Conservation (phyloP, 2,888 invertebrate genomes). For the Callimorpha dominula region DNA sequence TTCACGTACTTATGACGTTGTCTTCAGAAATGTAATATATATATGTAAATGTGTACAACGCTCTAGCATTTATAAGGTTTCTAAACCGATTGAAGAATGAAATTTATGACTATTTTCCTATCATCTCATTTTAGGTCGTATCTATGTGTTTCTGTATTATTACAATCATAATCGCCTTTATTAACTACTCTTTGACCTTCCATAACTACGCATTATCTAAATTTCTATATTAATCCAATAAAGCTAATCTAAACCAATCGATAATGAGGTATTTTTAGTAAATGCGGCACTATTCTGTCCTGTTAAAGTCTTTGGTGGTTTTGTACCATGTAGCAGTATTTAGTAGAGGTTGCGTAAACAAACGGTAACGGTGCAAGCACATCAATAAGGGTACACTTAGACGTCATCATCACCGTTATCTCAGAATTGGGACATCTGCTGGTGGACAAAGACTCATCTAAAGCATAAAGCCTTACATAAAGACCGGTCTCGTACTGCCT, state of each 20-base stretch:
- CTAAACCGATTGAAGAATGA: slow-evolving; percentile 5
- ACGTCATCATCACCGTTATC: not conserved
- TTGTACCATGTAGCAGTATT: not conserved
- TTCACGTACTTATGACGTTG: slow-evolving; percentile 26
- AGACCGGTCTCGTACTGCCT: too few relatives aligned
- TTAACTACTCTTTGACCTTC: not conserved
- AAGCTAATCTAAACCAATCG: not conserved
- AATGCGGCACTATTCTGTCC: not conserved
- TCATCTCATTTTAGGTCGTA: not conserved
- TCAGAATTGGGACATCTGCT: not conserved
- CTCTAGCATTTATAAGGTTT: slow-evolving; percentile 6
- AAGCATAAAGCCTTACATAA: not conserved
- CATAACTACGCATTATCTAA: not conserved
- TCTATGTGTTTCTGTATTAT: not conserved
- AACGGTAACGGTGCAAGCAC: not conserved
- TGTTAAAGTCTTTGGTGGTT: not conserved
- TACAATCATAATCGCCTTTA: not conserved
- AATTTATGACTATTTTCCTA: not conserved
- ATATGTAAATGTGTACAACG: not conserved
- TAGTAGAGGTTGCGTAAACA: not conserved
- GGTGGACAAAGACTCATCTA: not conserved
- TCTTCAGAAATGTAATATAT: slow-evolving; percentile 10
- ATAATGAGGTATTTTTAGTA: not conserved
- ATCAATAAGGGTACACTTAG: not conserved
- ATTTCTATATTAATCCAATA: too few relatives aligned